Conservation (phyloP, 2,888 invertebrate genomes). For the Mythimna albipuncta region DNA sequence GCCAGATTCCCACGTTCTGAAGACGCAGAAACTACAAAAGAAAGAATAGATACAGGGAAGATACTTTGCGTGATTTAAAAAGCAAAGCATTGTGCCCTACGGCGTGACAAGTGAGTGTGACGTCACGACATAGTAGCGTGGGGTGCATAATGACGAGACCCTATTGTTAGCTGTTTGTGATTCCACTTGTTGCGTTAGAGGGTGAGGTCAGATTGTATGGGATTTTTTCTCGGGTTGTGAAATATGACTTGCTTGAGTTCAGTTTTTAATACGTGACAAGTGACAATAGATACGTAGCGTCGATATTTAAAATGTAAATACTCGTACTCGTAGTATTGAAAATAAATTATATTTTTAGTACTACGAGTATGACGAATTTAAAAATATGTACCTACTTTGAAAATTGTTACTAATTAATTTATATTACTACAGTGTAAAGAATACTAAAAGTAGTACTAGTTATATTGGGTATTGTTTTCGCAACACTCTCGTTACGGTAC, state of each 20-base stretch:
- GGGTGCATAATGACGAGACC: conserved; percentile 68
- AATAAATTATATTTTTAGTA: no score
- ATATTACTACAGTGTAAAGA: no score
- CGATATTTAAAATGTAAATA: not conserved
- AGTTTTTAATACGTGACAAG: not conserved
- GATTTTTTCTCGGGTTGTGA: conserved; percentile 24
- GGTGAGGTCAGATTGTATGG: conserved; percentile 42
- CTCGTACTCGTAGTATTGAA: not conserved
- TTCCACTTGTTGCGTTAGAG: conserved; percentile 77
- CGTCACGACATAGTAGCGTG: conserved; percentile 61
- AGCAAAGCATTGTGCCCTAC: conserved; percentile 74
- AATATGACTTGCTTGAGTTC: conserved; percentile 18
- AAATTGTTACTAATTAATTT: no score
- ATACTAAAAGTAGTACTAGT: no score
- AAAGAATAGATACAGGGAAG: conserved; percentile 72
- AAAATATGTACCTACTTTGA: no score
- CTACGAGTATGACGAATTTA: no score
- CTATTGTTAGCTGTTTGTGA: conserved; percentile 76
- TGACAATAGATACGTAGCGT: not conserved
- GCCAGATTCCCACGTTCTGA: conserved; percentile 77
- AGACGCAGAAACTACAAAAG: conserved; percentile 79
- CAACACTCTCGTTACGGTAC: no score
- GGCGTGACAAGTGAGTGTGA: conserved; percentile 85
- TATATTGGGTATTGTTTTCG: no score
- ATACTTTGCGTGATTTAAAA: conserved; percentile 82